Percentiles rank a stretch among this genome's conserved stretches.
Conservation (phyloP, 2,797 vertebrate species). For the Crenichthys baileyi region DNA sequence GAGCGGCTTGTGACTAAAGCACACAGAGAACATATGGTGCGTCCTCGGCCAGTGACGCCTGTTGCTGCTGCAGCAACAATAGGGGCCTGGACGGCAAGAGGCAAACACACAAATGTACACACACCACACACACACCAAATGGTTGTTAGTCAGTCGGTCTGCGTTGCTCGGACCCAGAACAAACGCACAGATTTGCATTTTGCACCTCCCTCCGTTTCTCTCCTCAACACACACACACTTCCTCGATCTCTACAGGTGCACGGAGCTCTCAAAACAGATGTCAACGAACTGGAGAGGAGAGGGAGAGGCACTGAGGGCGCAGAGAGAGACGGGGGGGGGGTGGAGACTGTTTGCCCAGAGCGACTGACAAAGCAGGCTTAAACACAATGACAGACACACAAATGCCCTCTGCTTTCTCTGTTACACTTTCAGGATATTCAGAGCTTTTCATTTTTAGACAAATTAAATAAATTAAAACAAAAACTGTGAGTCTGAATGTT, state of each 20-base stretch:
- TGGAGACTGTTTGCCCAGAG: conserved; percentile 83
- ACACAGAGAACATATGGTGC: conserved; percentile 97
- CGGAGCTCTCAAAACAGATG: conserved; percentile 93
- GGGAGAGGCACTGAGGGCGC: conserved; percentile 14
- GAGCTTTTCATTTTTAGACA: neutral
- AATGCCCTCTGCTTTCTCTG: neutral
- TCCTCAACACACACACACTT: conserved; percentile 60
- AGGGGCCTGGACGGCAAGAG: conserved; percentile 85
- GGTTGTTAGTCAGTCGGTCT: conserved; percentile 83
- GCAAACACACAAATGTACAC: conserved; percentile 58
- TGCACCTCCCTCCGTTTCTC: conserved; percentile 51
- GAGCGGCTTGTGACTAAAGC: conserved; percentile 85
- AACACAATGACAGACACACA: conserved; percentile 77
- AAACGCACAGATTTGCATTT: conserved; percentile 86
- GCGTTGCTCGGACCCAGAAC: conserved; percentile 74
- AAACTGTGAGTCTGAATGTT: neutral
- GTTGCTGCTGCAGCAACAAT: conserved; percentile 95
- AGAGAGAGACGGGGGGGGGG: conserved; percentile 14
- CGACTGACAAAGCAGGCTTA: conserved; percentile 82
- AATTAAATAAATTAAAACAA: neutral
- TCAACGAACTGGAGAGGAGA: conserved; percentile 83
- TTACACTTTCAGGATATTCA: conserved; percentile 6
- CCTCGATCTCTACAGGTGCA: conserved; percentile 90
- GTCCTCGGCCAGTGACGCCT: conserved; percentile 88
- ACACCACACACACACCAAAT: conserved; percentile 79